Percentiles rank a stretch among this genome's conserved stretches.
These are phyloP conservation scores for Fukomys damarensis DNA, from an alignment of 2,113 vertebrate species.

Conservation along the genomic window DNA sequence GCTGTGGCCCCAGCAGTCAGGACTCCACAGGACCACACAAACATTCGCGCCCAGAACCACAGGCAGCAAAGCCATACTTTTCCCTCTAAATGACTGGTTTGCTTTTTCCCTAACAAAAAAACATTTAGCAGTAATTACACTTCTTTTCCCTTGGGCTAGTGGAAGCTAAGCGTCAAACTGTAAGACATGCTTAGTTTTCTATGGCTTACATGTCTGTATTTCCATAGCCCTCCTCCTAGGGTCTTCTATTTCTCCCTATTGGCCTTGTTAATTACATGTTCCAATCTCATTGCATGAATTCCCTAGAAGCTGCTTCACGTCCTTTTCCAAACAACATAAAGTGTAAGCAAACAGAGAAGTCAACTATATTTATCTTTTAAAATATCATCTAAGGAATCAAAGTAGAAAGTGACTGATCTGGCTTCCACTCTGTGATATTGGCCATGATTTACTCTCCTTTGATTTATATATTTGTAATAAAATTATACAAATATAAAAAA, in stretches of 20 bases:
- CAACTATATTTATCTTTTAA: conserved; percentile 10
- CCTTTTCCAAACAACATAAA: background rate
- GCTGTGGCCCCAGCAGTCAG: background rate
- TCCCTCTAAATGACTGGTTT: background rate
- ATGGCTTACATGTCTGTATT: background rate
- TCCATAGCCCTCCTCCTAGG: background rate
- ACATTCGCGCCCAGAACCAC: background rate
- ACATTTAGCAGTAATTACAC: background rate
- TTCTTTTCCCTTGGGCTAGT: background rate
- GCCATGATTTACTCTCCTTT: background rate
- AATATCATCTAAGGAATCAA: background rate
- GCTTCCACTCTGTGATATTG: background rate
- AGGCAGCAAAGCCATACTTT: background rate
- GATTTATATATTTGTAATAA: conserved; percentile 21
- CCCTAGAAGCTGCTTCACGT: background rate
- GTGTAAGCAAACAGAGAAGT: background rate
- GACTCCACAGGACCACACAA: background rate
- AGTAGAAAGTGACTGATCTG: background rate
- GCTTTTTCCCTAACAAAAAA: background rate
- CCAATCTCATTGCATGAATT: background rate
- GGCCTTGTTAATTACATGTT: background rate
- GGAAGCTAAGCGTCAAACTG: background rate
- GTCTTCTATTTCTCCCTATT: background rate
- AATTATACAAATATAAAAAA: background rate
- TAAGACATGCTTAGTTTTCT: background rate